Conservation (phyloP, 1,140 invertebrate genomes). For the Drosophila cardini region DNA sequence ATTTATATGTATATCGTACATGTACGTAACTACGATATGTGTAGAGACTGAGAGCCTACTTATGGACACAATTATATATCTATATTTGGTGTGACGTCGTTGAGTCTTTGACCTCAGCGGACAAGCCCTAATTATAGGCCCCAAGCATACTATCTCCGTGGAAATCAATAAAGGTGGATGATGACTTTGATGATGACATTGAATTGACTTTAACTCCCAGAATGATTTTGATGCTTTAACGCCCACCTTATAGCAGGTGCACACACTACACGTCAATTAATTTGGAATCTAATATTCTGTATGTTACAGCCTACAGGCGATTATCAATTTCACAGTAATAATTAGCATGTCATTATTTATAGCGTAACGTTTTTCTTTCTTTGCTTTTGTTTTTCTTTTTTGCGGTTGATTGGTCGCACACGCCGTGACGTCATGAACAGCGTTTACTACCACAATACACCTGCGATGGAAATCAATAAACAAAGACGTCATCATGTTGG, state of each 20-base stretch:
- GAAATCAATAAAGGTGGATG: conserved; percentile 9
- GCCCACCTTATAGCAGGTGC: conserved; percentile 1
- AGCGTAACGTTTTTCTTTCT: conserved; percentile 18
- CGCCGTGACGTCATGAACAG: conserved; percentile 62
- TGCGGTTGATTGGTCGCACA: conserved; percentile 42
- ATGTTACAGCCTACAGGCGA: conserved; percentile 8
- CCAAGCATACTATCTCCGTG: background rate
- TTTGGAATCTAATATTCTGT: conserved; percentile 12
- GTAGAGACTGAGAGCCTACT: conserved; percentile 2
- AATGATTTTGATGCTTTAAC: background rate
- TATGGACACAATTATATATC: background rate
- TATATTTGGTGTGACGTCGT: background rate
- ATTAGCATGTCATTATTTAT: conserved; percentile 72
- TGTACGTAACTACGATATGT: no score
- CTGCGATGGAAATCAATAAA: conserved; percentile 61
- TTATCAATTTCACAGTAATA: conserved; percentile 65
- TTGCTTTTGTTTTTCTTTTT: background rate
- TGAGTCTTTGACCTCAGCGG: conserved; percentile 66
- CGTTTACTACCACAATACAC: background rate
- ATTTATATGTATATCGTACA: background rate
- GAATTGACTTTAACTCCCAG: conserved; percentile 7
- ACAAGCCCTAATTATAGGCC: conserved; percentile 63
- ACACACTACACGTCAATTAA: background rate
- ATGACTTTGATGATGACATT: conserved; percentile 12
- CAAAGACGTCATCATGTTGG: conserved; percentile 73